Conservation (phyloP, 1,140 invertebrate genomes). For the Arctopsyche grandis region DNA sequence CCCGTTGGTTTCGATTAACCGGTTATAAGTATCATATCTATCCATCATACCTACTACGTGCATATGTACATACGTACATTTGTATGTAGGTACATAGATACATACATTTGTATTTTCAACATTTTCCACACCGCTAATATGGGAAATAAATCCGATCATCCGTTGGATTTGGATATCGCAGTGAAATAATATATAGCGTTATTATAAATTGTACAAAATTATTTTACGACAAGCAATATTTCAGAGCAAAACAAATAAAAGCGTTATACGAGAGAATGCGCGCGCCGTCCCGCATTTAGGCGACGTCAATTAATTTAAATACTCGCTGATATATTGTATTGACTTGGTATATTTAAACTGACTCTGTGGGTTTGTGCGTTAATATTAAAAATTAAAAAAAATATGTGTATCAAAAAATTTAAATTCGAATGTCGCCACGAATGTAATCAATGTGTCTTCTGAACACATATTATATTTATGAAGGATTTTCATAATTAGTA, state of each 20-base stretch:
- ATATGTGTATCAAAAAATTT: too few species aligned
- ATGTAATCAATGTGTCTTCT: too few species aligned
- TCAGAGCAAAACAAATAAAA: conserved; percentile 2
- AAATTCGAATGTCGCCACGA: too few species aligned
- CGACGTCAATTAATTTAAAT: conserved; percentile 2
- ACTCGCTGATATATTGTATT: conserved; percentile 4
- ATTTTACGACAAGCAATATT: conserved; percentile 8
- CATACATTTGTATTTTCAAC: neutral
- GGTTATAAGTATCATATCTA: neutral
- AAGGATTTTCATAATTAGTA: too few species aligned
- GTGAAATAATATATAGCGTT: neutral
- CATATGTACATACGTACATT: neutral
- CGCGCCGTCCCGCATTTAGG: neutral
- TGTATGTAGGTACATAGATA: neutral
- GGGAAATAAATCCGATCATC: conserved; percentile 1
- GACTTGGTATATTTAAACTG: neutral
- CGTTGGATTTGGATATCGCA: neutral
- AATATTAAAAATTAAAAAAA: too few species aligned
- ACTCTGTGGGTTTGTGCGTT: too few species aligned
- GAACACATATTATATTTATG: too few species aligned
- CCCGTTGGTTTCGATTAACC: neutral
- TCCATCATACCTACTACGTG: neutral
- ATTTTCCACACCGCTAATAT: neutral
- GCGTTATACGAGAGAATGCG: neutral
- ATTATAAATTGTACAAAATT: conserved; percentile 26